Evolutionary conservation across 2,113 vertebrate genomes (phyloP).

Genomic region (Urocitellus parryii): DNA sequence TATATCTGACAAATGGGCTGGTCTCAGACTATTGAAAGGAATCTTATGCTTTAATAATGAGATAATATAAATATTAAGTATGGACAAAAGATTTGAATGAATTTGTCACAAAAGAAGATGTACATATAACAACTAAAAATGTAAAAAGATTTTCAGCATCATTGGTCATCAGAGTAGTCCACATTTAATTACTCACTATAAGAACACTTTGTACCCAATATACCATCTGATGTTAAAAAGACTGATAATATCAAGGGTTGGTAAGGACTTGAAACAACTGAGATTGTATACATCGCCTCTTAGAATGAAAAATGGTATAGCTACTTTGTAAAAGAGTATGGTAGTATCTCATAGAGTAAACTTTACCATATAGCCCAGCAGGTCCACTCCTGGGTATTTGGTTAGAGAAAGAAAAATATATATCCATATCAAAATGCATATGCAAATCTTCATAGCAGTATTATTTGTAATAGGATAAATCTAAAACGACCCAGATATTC

Average conservation of each 20-base stretch:
- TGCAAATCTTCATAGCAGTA: background rate
- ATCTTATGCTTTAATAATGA: background rate
- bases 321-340: background rate
- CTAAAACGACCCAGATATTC: background rate
- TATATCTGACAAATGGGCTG: background rate
- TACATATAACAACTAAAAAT: background rate
- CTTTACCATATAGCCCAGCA: background rate
- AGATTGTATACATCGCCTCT: background rate
- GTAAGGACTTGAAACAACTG: background rate
- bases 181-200: background rate
- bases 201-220: background rate
- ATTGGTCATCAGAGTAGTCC: background rate
- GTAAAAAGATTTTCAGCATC: background rate
- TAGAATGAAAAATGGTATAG: background rate
- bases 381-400: background rate
- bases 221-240: background rate
- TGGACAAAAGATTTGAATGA: background rate
- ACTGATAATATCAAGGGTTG: background rate
- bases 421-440: background rate
- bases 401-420: background rate
- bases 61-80: background rate
- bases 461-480: background rate
- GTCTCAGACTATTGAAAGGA: background rate
- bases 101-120: background rate
- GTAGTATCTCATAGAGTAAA: background rate